Percentiles rank a stretch among this genome's conserved stretches.
phyloP scores from a whole-genome alignment of 53 echinoderm and acorn worm species.

The Stichopus horrens region DNA sequence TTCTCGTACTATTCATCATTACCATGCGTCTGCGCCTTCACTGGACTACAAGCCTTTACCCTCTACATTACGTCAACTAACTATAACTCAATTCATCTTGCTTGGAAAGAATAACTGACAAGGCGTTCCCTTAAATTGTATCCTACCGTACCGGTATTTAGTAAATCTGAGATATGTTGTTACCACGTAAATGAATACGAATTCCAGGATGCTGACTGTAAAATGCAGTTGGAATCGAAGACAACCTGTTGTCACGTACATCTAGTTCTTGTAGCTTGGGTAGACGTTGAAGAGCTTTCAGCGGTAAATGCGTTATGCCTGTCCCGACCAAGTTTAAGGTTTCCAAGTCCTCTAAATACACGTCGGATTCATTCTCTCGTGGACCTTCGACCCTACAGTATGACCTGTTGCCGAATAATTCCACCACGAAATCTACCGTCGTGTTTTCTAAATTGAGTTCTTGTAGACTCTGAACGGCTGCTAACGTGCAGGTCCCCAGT shows the following conservation, averaged over 20 bases:
- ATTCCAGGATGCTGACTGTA: not conserved
- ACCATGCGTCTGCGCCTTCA: too few species aligned
- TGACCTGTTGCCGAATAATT: constrained; percentile 23
- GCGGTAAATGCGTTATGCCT: not conserved
- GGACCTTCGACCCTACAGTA: not conserved
- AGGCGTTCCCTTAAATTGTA: too few species aligned
- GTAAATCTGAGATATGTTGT: not conserved
- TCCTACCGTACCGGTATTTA: too few species aligned
- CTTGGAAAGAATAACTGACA: too few species aligned
- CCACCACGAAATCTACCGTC: constrained; percentile 1
- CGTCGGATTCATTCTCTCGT: not conserved
- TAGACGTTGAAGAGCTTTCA: constrained; percentile 5
- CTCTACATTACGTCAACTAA: too few species aligned
- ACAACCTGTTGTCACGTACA: constrained; percentile 8
- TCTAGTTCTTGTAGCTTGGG: constrained; percentile 1
- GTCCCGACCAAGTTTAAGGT: constrained; percentile 12
- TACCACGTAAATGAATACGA: constrained; percentile 17
- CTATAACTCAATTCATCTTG: too few species aligned
- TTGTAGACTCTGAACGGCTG: not conserved
- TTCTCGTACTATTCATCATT: too few species aligned
- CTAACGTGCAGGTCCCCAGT: constrained; percentile 24
- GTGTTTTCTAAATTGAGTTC: constrained; percentile 16
- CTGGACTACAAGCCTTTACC: too few species aligned
- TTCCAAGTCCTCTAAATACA: constrained; percentile 1
- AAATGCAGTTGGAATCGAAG: not conserved